Percentiles rank a stretch among this genome's conserved stretches.
These are phyloP conservation scores for Polyergus mexicanus DNA, from an alignment of 1,140 invertebrate species.

Conservation along the genomic window DNA sequence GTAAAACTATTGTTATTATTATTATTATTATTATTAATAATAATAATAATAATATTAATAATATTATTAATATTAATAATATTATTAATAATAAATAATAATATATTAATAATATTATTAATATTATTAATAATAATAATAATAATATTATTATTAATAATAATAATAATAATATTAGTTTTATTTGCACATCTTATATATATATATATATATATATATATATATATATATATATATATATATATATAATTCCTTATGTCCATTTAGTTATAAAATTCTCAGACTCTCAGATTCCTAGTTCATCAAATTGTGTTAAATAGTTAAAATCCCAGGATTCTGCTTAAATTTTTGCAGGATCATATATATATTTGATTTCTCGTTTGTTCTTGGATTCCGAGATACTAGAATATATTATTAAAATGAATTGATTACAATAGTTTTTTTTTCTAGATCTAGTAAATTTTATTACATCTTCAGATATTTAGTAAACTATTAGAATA, in stretches of 20 bases:
- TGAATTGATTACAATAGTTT: not conserved
- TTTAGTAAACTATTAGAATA: no score
- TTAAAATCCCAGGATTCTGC: not conserved
- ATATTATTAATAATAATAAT: no score
- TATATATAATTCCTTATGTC: not conserved
- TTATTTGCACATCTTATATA: not conserved
- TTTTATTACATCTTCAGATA: not conserved
- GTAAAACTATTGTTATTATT: conserved; percentile 7
- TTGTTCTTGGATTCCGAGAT: not conserved
- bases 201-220: not conserved
- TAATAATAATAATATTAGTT: not conserved
- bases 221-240: conserved; percentile 5
- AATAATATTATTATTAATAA: no score
- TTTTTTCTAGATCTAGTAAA: not conserved
- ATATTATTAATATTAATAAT: no score
- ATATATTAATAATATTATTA: not conserved
- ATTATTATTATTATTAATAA: not conserved
- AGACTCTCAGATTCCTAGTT: not conserved
- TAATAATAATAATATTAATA: no score
- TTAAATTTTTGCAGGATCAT: not conserved
- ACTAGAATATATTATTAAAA: not conserved
- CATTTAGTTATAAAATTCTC: not conserved
- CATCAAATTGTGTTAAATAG: not conserved
- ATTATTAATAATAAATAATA: not conserved
- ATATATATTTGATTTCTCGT: not conserved